A percentile compares a stretch with the other conserved stretches of the same genome.
Evolutionary conservation across 1,140 invertebrate species (phyloP).

Genomic region (Lordiphosa collinella): DNA sequence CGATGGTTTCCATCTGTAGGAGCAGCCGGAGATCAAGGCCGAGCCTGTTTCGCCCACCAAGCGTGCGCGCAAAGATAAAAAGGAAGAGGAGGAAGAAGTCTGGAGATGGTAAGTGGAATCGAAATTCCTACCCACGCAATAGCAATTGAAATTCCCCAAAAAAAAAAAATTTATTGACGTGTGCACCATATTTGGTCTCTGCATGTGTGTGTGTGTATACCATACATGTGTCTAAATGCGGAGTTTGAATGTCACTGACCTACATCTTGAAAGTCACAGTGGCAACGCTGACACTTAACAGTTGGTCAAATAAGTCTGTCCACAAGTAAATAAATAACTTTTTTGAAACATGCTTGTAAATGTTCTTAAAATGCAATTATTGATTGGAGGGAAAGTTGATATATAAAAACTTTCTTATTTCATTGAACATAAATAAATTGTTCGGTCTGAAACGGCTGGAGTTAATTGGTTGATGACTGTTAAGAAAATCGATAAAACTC

Average conservation of each 20-base stretch:
- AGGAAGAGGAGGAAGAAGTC: constrained; percentile 89
- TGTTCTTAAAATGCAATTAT: no score
- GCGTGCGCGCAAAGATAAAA: constrained; percentile 86
- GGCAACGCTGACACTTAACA: constrained; percentile 17
- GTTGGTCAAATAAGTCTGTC: constrained; percentile 9
- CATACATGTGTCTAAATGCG: constrained; percentile 27
- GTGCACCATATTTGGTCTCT: constrained; percentile 1
- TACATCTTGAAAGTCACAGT: constrained; percentile 67
- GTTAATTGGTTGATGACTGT: no score
- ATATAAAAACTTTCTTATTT: no score
- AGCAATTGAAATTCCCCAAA: constrained; percentile 1
- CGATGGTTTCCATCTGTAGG: constrained; percentile 19
- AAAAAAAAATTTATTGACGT: not conserved
- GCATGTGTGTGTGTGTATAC: not conserved
- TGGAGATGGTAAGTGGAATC: constrained; percentile 91
- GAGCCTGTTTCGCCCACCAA: constrained; percentile 81
- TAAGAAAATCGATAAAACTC: no score
- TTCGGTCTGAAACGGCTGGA: no score
- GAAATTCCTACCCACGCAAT: constrained; percentile 8
- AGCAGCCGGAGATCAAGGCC: constrained; percentile 42
- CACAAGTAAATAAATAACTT: not conserved
- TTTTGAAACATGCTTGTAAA: not conserved
- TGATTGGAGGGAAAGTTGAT: no score
- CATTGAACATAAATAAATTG: no score
- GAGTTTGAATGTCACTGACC: constrained; percentile 73